Conservation (phyloP, 1,140 invertebrate species). For the Drosophila pseudoananassae region DNA sequence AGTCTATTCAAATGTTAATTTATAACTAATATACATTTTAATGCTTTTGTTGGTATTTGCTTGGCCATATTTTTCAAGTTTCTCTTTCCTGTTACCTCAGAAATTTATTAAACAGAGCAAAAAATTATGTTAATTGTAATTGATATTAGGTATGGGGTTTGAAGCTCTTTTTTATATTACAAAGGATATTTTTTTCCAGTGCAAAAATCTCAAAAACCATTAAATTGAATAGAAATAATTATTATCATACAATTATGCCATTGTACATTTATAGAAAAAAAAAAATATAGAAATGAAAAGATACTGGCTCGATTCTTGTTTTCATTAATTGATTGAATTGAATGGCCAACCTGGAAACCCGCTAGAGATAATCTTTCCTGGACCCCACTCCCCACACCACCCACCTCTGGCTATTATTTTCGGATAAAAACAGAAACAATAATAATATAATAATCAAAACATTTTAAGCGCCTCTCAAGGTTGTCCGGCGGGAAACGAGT, state of each 20-base stretch:
- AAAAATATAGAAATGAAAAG: not conserved
- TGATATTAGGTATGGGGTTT: no score
- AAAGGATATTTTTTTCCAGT: no score
- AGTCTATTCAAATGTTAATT: not conserved
- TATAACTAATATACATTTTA: not conserved
- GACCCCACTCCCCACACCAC: not conserved
- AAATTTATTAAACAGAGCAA: not conserved
- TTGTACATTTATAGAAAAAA: not conserved
- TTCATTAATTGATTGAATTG: slow-evolving; percentile 4
- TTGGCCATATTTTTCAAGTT: not conserved
- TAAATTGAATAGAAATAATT: not conserved
- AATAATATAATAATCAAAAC: slow-evolving; percentile 74
- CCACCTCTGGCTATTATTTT: not conserved
- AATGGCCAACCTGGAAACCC: slow-evolving; percentile 1
- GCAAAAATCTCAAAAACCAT: not conserved
- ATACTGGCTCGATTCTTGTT: not conserved
- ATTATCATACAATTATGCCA: not conserved
- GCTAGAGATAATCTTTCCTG: slow-evolving; percentile 2
- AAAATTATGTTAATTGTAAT: no score
- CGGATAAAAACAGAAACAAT: slow-evolving; percentile 40
- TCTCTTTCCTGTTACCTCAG: not conserved
- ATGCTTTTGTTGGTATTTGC: not conserved
- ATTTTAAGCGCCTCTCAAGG: slow-evolving; percentile 79
- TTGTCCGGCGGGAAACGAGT: slow-evolving; percentile 44
- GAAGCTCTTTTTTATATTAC: no score